Conservation (phyloP, 2,888 invertebrate genomes). For the Scaptomyza reducta region DNA sequence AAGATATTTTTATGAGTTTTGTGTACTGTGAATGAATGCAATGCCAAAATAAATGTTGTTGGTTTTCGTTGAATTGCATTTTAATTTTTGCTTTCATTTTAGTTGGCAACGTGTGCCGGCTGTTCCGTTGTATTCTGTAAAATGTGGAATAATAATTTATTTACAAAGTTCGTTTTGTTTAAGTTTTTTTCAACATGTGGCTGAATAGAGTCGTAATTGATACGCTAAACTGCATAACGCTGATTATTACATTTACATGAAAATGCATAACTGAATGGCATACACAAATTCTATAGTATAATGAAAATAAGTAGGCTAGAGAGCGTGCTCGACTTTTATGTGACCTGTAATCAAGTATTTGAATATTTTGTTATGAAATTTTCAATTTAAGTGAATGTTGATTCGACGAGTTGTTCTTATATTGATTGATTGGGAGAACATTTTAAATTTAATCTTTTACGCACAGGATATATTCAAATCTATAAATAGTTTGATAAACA, state of each 20-base stretch:
- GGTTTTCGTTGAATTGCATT: conserved; percentile 19
- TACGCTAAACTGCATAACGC: conserved; percentile 75
- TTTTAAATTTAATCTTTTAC: not conserved
- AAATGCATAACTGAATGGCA: conserved; percentile 60
- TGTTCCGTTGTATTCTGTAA: conserved; percentile 15
- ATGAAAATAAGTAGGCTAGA: not conserved
- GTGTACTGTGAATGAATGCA: conserved; percentile 14
- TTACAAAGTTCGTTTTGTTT: conserved; percentile 34
- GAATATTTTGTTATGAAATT: not conserved
- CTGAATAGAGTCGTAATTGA: conserved; percentile 69
- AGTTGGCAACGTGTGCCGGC: no score
- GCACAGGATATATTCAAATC: no score
- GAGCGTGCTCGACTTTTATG: not conserved
- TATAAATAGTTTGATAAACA: not conserved
- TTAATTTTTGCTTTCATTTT: conserved; percentile 17
- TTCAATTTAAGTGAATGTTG: not conserved
- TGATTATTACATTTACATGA: conserved; percentile 71
- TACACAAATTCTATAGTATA: conserved; percentile 1
- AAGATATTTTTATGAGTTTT: conserved; percentile 41
- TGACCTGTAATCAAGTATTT: conserved; percentile 10
- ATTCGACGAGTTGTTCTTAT: not conserved
- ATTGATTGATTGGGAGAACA: not conserved
- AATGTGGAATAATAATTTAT: conserved; percentile 64
- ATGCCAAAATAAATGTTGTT: conserved; percentile 8
- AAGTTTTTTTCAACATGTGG: conserved; percentile 39